Conservation (phyloP, 1,140 invertebrate species). For the Tetramorium alpestre region DNA sequence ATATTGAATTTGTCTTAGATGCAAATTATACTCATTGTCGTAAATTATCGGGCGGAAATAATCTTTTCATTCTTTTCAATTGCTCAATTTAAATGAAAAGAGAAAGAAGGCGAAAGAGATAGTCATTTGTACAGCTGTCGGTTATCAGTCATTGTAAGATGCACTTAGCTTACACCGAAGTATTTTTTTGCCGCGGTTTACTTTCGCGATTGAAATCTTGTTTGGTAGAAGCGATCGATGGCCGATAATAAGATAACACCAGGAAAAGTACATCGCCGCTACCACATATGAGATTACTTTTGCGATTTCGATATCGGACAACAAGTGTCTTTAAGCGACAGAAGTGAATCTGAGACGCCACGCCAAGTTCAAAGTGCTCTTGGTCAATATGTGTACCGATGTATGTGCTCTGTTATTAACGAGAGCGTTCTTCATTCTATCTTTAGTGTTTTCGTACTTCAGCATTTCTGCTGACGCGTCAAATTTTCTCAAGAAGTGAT, state of each 20-base stretch:
- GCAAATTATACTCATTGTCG: not conserved
- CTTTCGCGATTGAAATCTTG: slow-evolving; percentile 38
- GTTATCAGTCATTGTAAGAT: slow-evolving; percentile 61
- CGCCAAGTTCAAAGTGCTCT: slow-evolving; percentile 25
- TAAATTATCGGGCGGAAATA: slow-evolving; percentile 21
- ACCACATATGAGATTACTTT: slow-evolving; percentile 19
- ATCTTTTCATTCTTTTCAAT: slow-evolving; percentile 27
- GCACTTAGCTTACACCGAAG: not conserved
- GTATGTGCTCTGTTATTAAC: not conserved
- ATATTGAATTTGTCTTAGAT: not conserved
- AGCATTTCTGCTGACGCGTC: not conserved
- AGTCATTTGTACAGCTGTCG: slow-evolving; percentile 58
- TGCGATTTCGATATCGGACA: slow-evolving; percentile 20
- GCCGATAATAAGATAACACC: slow-evolving; percentile 52
- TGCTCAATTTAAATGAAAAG: slow-evolving; percentile 35
- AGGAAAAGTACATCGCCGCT: not conserved
- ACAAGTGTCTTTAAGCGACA: slow-evolving; percentile 10
- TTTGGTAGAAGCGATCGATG: slow-evolving; percentile 33
- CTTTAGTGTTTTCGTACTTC: slow-evolving; percentile 1
- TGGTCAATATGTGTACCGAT: slow-evolving; percentile 32
- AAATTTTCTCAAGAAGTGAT: slow-evolving; percentile 1
- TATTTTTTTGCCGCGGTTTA: slow-evolving; percentile 45
- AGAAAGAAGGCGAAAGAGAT: not conserved
- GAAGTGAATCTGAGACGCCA: not conserved
- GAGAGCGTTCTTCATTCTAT: not conserved